These are phyloP conservation scores for Motacilla tschutschensis DNA, from an alignment of 2,113 vertebrate genomes.

Conservation along the genomic window DNA sequence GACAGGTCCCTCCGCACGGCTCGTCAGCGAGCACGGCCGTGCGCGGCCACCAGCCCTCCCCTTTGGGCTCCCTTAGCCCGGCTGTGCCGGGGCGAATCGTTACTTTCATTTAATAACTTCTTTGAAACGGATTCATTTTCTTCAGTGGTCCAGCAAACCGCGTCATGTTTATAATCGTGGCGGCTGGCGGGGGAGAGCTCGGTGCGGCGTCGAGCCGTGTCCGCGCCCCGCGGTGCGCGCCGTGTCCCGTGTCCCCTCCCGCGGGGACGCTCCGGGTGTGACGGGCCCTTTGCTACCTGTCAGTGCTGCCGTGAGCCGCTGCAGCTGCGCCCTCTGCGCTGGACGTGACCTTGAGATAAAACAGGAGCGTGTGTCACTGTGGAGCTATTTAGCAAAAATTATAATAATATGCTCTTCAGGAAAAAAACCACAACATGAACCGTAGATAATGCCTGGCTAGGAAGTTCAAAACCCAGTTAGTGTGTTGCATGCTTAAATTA, in stretches of 20 bases:
- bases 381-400: background rate
- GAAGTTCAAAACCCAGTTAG: background rate
- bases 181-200: background rate
- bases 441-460: background rate
- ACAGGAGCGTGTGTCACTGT: background rate
- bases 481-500: background rate
- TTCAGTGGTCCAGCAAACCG: fast-evolving
- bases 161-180: fast-evolving
- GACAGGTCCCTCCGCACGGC: fast-evolving
- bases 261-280: fast-evolving
- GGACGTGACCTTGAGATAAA: fast-evolving
- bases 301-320: fast-evolving
- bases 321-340: fast-evolving
- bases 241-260: background rate
- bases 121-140: fast-evolving
- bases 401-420: background rate
- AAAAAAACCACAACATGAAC: background rate
- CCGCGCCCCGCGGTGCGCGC: fast-evolving
- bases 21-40: fast-evolving
- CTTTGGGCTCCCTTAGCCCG: fast-evolving
- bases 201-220: fast-evolving
- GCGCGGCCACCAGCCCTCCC: fast-evolving
- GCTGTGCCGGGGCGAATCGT: fast-evolving
- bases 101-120: fast-evolving
- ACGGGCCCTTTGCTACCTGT: fast-evolving